These are phyloP conservation scores for Acrobasis suavella DNA, from an alignment of 2,888 invertebrate species.

Conservation along the genomic window DNA sequence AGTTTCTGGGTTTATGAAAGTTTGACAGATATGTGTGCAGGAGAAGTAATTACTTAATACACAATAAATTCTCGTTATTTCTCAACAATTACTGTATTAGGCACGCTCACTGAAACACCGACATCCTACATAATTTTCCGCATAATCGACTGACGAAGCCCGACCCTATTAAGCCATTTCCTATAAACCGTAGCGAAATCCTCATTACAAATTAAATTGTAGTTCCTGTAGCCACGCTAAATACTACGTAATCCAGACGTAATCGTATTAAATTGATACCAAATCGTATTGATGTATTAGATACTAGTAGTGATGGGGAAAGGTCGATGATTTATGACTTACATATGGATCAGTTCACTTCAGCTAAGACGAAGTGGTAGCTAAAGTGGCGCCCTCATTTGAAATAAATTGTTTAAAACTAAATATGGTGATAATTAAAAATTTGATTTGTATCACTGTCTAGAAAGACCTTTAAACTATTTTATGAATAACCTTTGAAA, in stretches of 20 bases:
- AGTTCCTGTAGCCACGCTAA: slow-evolving; percentile 35
- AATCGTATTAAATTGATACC: slow-evolving; percentile 37
- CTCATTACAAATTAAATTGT: slow-evolving; percentile 37
- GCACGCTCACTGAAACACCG: slow-evolving; percentile 2
- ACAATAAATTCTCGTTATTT: background rate
- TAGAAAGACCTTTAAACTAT: no score
- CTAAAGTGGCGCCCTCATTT: no score
- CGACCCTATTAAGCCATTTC: slow-evolving; percentile 22
- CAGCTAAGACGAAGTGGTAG: no score
- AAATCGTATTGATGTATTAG: slow-evolving; percentile 31
- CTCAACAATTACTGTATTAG: slow-evolving; percentile 4
- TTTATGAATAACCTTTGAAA: no score
- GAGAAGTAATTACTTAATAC: no score
- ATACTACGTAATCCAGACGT: slow-evolving; percentile 34
- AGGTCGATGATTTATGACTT: no score
- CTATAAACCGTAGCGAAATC: slow-evolving; percentile 18
- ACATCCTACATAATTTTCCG: slow-evolving; percentile 21
- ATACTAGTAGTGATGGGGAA: slow-evolving; percentile 27
- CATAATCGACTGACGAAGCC: background rate
- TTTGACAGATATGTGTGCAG: no score
- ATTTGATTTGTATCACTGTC: no score
- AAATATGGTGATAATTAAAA: no score
- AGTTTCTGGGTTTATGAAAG: no score
- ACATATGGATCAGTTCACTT: no score
- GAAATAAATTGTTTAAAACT: no score